A percentile compares a stretch with the other conserved stretches of the same genome.
These are phyloP conservation scores for Falcunculus frontatus DNA, from an alignment of 2,113 vertebrate genomes.

Conservation along the genomic window DNA sequence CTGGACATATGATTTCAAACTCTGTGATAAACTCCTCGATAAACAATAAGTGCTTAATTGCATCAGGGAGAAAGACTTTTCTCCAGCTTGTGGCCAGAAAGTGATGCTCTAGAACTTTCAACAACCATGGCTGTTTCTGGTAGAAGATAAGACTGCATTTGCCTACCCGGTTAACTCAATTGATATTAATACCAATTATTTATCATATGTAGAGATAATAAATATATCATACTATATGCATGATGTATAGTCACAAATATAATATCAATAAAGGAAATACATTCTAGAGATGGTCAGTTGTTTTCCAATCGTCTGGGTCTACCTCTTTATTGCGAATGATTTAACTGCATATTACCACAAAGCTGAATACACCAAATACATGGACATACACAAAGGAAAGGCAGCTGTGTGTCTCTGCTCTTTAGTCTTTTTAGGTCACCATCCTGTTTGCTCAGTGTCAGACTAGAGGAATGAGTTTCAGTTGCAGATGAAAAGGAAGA, in stretches of 20 bases:
- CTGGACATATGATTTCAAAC: not conserved
- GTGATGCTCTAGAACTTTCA: not conserved
- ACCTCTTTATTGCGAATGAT: not conserved
- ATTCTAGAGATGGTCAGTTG: not conserved
- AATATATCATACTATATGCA: rapidly evolving
- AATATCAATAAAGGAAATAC: not conserved
- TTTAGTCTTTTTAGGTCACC: not conserved
- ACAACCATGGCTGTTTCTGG: not conserved
- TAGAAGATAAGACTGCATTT: not conserved
- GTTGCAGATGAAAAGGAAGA: not conserved
- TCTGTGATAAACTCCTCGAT: not conserved
- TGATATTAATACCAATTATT: not conserved
- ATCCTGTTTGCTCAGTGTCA: not conserved
- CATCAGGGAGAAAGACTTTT: not conserved
- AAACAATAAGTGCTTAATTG: not conserved
- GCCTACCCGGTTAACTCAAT: not conserved
- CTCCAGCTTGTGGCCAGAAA: not conserved
- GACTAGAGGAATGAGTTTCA: not conserved
- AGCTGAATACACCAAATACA: not conserved
- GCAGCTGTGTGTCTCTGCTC: not conserved
- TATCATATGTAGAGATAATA: not conserved
- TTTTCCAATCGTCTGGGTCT: not conserved
- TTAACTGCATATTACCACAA: not conserved
- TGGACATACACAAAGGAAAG: not conserved
- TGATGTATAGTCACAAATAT: not conserved